Evolutionary conservation across 2,797 vertebrate genomes (phyloP).

Genomic region (Enteromius trimaculatus): DNA sequence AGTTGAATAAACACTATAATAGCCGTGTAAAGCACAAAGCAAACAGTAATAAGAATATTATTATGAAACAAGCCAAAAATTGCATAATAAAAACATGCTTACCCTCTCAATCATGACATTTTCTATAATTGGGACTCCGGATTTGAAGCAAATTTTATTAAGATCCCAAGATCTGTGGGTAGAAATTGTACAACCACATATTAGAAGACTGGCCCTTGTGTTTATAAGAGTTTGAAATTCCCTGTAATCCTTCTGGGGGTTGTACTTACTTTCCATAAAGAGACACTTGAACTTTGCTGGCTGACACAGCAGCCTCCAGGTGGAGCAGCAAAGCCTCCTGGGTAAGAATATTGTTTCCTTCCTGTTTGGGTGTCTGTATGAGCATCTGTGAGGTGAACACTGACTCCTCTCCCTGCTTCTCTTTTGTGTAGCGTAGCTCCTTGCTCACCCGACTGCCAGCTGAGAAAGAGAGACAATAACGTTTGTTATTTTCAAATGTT

Average conservation of each 20-base stretch:
- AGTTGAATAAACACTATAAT: background rate
- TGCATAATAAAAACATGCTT: constrained; percentile 59
- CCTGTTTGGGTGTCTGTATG: constrained; percentile 92
- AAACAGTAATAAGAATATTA: background rate
- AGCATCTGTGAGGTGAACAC: constrained; percentile 96
- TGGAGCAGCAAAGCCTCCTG: constrained; percentile 91
- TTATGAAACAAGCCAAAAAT: background rate
- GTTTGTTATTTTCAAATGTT: background rate
- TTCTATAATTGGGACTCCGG: constrained; percentile 96
- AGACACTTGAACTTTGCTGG: constrained; percentile 97
- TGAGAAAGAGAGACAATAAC: constrained; percentile 64
- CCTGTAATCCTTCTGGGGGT: constrained; percentile 7
- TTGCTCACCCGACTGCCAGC: constrained; percentile 95
- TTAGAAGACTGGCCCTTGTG: background rate
- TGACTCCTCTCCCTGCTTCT: constrained; percentile 95
- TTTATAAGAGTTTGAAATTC: constrained; percentile 11
- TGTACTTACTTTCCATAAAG: constrained; percentile 96
- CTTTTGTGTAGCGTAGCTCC: constrained; percentile 94
- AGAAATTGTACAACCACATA: constrained; percentile 26
- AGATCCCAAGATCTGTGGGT: constrained; percentile 93
- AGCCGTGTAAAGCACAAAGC: background rate
- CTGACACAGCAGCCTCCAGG: constrained; percentile 90
- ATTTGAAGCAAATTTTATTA: constrained; percentile 99
- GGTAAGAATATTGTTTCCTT: constrained; percentile 90
- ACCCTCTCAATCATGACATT: constrained; percentile 98